Conservation (phyloP, 2,797 vertebrate genomes). For the Distichodus sexfasciatus region DNA sequence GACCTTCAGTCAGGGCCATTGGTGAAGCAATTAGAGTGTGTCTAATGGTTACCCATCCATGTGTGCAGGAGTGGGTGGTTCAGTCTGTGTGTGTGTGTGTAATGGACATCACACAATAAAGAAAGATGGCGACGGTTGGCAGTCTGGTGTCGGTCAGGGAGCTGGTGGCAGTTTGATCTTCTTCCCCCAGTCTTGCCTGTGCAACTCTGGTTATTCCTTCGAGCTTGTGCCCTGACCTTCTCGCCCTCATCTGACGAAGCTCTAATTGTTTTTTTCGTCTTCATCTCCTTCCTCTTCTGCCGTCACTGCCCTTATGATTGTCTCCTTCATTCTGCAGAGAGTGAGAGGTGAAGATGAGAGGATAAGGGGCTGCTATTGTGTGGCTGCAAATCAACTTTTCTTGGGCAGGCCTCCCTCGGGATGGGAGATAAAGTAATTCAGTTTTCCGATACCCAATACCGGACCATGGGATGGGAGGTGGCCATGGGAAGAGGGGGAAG, state of each 20-base stretch:
- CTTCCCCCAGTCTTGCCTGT: neutral
- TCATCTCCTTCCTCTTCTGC: constrained; percentile 40
- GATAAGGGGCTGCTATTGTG: constrained; percentile 50
- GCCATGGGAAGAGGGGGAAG: neutral
- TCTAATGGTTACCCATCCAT: constrained; percentile 37
- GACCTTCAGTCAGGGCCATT: constrained; percentile 60
- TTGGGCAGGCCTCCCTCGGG: constrained; percentile 46
- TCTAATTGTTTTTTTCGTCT: constrained; percentile 46
- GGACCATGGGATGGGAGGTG: constrained; percentile 15
- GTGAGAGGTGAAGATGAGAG: constrained; percentile 48
- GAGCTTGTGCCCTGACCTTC: constrained; percentile 17
- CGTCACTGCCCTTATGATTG: constrained; percentile 41
- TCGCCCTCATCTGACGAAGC: constrained; percentile 36
- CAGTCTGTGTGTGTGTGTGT: constrained; percentile 19
- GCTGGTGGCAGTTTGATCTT: neutral
- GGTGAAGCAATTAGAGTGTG: constrained; percentile 59
- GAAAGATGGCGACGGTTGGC: constrained; percentile 30
- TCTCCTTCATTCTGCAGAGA: constrained; percentile 27
- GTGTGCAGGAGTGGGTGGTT: constrained; percentile 6
- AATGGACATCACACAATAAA: constrained; percentile 48
- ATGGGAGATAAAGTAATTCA: constrained; percentile 55
- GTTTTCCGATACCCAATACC: constrained; percentile 51
- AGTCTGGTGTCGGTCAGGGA: too few species aligned
- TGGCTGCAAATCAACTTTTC: constrained; percentile 58
- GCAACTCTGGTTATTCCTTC: constrained; percentile 25